A percentile compares a stretch with the other conserved stretches of the same genome.
Evolutionary conservation across 2,888 invertebrate species (phyloP).

Genomic region (Eupithecia pulchellata): DNA sequence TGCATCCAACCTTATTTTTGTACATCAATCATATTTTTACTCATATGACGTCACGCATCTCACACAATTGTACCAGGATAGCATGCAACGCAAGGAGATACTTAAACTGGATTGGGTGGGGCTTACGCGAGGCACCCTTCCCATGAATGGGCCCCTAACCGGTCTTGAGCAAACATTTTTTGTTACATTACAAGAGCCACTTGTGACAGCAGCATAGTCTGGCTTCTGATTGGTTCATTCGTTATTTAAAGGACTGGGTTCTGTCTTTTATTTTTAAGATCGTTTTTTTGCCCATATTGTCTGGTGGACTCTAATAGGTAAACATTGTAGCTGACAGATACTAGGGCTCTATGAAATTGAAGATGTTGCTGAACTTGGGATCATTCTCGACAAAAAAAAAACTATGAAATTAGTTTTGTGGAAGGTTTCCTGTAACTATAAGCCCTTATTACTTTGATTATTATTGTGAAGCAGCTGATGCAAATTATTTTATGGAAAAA

Average conservation of each 20-base stretch:
- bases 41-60: slow-evolving; percentile 59
- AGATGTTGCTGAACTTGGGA: neutral
- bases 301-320: slow-evolving; percentile 21
- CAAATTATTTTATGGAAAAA: no score
- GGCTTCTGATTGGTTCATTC: slow-evolving; percentile 40
- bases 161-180: slow-evolving; percentile 44
- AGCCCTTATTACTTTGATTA: no score
- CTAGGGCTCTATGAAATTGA: slow-evolving; percentile 35
- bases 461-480: no score
- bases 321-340: slow-evolving; percentile 40
- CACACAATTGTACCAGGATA: slow-evolving; percentile 58
- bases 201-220: slow-evolving; percentile 22
- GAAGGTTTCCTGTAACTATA: neutral
- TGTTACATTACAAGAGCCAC: slow-evolving; percentile 37
- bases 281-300: slow-evolving; percentile 27
- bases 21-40: slow-evolving; percentile 20
- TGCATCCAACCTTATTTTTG: slow-evolving; percentile 7
- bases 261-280: slow-evolving; percentile 22
- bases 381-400: neutral
- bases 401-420: neutral
- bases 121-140: slow-evolving; percentile 41
- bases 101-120: slow-evolving; percentile 48
- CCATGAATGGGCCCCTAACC: slow-evolving; percentile 39
- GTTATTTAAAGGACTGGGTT: slow-evolving; percentile 28
- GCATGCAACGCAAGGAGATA: slow-evolving; percentile 52